phyloP scores from a whole-genome alignment of 37 sponge, comb jelly and placozoan species.

The Haliclona indistincta region DNA sequence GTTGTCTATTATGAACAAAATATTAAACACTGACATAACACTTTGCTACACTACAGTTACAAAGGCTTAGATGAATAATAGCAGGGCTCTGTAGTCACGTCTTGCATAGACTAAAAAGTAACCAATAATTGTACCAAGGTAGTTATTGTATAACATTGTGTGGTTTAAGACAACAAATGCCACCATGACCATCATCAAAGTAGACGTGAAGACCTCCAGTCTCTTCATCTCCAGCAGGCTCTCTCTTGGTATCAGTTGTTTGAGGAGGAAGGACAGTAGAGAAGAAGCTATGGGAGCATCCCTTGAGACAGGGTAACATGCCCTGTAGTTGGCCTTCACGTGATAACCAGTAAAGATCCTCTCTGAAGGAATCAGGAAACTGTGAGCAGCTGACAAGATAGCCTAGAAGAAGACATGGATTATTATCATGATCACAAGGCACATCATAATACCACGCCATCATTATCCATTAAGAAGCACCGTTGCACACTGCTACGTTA shows the following conservation, averaged over 20 bases:
- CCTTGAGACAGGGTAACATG: constrained; percentile 43
- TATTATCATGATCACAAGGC: not conserved
- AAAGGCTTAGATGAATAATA: too few relatives aligned
- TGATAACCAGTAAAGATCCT: constrained; percentile 61
- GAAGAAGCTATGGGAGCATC: constrained; percentile 34
- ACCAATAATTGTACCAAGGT: too few relatives aligned
- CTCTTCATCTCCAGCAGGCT: not conserved
- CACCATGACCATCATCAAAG: constrained; percentile 61
- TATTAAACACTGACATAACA: too few relatives aligned
- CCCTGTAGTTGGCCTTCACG: constrained; percentile 29
- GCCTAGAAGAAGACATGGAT: constrained; percentile 20
- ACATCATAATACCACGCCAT: not conserved
- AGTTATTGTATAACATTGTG: not conserved
- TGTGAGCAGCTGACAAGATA: constrained; percentile 27
- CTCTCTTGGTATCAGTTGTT: not conserved
- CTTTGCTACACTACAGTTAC: too few relatives aligned
- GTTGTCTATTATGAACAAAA: too few relatives aligned
- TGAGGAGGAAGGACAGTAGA: constrained; percentile 6
- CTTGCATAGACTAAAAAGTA: too few relatives aligned
- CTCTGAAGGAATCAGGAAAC: constrained; percentile 30
- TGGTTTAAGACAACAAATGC: constrained; percentile 33
- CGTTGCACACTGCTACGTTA: not conserved
- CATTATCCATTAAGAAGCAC: not conserved
- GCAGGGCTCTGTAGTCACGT: too few relatives aligned
- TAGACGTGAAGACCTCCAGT: constrained; percentile 38